Base-by-base conservation (phyloP, 2,797 vertebrate genomes). In the Malacoraja senta region DNA sequence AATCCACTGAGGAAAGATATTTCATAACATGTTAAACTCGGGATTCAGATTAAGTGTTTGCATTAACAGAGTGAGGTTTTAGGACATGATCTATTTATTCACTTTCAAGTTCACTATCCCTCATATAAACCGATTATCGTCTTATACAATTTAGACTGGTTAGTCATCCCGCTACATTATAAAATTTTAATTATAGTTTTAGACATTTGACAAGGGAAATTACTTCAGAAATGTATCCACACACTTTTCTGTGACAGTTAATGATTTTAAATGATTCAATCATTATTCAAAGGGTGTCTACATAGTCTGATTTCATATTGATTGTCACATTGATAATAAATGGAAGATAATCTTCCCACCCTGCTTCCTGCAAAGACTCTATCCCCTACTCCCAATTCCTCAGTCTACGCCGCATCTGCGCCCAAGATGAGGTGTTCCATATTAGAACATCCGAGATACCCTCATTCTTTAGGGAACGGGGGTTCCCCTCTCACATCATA, bases 61-160 rank as follows among this genome's bases (percentile, higher is more conserved):
- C 9, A 21, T 24, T 68, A 19, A 61, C 61, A 7, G 15, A 65
- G n/a, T 90, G 32, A 90, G 1, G 44, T 12, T 35, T 65, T 90
- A 90, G 63, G 26, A 86, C 63, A 90, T 63, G 61, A 90, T 58
- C 84, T 90, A n/a, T 90, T 9, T 86, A 86, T 8, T 90, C 63
- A 90, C 84, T 32, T 21, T 24, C 65, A 15, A 17, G 19, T 44
- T 44, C 38, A 65, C 8, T 90, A 90, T 12, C 8, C 63, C 68
- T 29, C 32, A 65, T 15, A 90, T 68, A 68, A 90, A 68, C 84
- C 17, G n/a, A n/a, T 35, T 90, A 44, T 2, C 84, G 1, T 4
- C 24, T 58, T 61, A 26, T 58, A 53, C 13, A 90, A 65, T 90
- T n/a, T 35, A 17, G 63, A 58, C 17, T 44, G 65, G 12, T 65